Base-by-base conservation (phyloP, 1,140 invertebrate species). In the Arctopsyche grandis region DNA sequence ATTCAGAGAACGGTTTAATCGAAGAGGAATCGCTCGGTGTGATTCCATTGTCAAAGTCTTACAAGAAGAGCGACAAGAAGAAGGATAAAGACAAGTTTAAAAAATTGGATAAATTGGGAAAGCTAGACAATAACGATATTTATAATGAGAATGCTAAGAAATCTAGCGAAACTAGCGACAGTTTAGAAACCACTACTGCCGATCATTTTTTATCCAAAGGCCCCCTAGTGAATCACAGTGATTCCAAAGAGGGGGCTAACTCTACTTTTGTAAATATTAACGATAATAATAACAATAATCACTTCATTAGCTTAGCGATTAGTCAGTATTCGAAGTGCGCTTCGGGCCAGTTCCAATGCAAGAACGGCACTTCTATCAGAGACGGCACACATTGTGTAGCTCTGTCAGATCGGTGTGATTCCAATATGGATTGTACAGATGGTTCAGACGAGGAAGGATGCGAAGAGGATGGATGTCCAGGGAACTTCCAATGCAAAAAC, bases 401-500 rank as follows among this genome's bases (percentile, higher is more conserved):
- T 69, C 81, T 87, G 19, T 89, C 86, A 12, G 88, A 90, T 3
- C 88, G 89, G 84, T 93, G 92, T 82, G 91, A 93, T 84, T 91
- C 91, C 0, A 88, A 91, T 73, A 87, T 87, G 43, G 91, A 93
- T 81, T 93, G 92, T 83, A 90, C 87, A 0, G 92, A 93, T 83
- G 90, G 89, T 19, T 92, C 91, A 10, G 92, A 93, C 84, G 92
- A 93, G 84, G 46, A 87, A 1, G 87, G 89, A n/a, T 93, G 92
- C 81, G 83, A 88, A 66, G 84, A 89, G 83, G 86, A 90, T 74
- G 85, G 86, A 24, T 93, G 91, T 84, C 89, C 87, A 14, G 89
- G 89, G 46, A 92, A 92, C 79, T 93, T 92, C 85, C 86, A 91
- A 83, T 95, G 94, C 84, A 84, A 85, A 3, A 93, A 89, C 85